These are phyloP conservation scores for Crossaster papposus DNA, from an alignment of 53 echinoderm and acorn worm species.

Conservation along the genomic window DNA sequence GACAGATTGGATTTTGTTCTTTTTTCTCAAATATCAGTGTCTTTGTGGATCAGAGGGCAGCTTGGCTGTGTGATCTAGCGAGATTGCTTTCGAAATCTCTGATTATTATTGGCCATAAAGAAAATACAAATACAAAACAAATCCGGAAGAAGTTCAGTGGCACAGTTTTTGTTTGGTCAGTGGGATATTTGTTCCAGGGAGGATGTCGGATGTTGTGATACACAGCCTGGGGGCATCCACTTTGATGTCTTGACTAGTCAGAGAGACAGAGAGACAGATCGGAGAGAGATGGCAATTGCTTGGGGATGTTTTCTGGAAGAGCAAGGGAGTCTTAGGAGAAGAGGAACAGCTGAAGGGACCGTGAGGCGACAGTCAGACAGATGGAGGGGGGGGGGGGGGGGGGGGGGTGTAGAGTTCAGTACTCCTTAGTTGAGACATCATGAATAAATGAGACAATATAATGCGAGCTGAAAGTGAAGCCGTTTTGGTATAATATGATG, in stretches of 20 bases:
- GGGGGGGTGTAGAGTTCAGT: neutral
- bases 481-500: too few species aligned
- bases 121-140: neutral
- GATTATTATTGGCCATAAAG: neutral
- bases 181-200: neutral
- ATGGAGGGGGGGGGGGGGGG: neutral
- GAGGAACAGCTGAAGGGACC: conserved; percentile 28
- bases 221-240: neutral
- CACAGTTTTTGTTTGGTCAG: neutral
- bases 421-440: neutral
- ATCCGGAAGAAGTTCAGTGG: neutral
- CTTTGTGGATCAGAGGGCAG: neutral
- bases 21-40: conserved; percentile 1
- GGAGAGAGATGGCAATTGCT: neutral
- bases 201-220: conserved; percentile 8
- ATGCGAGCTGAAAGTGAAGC: too few species aligned
- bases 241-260: neutral
- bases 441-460: neutral
- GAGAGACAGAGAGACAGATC: too few species aligned
- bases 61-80: neutral
- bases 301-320: conserved; percentile 1
- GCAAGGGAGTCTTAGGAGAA: neutral
- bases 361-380: conserved; percentile 13
- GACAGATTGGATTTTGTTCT: neutral
- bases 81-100: neutral